Base-by-base conservation (phyloP, 2,888 invertebrate species). In the Zygogramma bicolorata region DNA sequence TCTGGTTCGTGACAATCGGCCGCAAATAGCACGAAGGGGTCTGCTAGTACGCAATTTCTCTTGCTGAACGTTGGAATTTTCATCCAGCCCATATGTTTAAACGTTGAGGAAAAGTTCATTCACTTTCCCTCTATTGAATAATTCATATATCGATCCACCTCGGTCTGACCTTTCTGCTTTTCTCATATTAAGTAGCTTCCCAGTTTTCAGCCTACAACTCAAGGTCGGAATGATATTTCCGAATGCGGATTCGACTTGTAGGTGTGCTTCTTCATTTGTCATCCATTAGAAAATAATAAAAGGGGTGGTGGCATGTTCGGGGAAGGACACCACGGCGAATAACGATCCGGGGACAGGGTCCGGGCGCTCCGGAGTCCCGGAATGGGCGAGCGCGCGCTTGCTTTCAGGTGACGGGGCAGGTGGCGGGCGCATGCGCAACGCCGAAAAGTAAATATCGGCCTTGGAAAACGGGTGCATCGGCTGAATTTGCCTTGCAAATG, bases 81-180 rank as follows among this genome's bases (percentile, higher is more conserved):
- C 84, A 85, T 85, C 84, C 84, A 85, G 84, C 84, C 85, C 85
- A 85, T 84, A 85, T 85, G 85, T 85, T 84, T 83, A 82, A 83
- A 81, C 80, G 80, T 80, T 79, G 82, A 82, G 84, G 83, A 84
- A 84, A 86, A 86, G 87, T 87, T 87, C 87, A 86, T 86, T 87
- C 87, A 87, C 87, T 87, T 86, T 86, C 87, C 85, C 85, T 86
- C 86, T 86, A 86, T 86, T 87, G 87, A 87, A 87, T 87, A 86
- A 87, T 87, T 86, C 86, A 87, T 87, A 85, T 86, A 87, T 87
- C 86, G 87, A 87, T 86, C 85, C 85, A 83, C 82, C 84, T 83
- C 84, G 84, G 86, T 87, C 86, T 86, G 87, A 87, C 86, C 86
- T 86, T 87, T 85, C 86, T 86, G 84, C 85, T 84, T 84, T 85